Conservation (phyloP, 2,797 vertebrate species). For the Scolopax rusticola region DNA sequence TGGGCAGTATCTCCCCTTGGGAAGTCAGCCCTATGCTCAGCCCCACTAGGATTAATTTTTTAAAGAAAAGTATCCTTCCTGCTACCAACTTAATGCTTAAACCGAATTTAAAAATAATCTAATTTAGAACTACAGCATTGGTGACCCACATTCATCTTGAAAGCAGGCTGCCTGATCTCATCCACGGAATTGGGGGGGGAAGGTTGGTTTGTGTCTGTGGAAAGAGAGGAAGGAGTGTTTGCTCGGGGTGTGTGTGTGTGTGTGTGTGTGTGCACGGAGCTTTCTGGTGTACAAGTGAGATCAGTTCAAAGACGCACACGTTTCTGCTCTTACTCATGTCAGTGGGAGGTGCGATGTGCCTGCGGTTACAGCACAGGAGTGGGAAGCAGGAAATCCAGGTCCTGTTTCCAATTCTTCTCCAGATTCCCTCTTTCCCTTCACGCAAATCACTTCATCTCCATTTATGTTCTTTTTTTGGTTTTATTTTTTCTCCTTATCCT, state of each 20-base stretch:
- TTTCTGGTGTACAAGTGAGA: neutral
- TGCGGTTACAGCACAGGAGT: neutral
- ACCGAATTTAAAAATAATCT: neutral
- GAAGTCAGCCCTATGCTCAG: rapidly evolving
- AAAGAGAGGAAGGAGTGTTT: rapidly evolving
- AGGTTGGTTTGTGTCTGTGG: neutral
- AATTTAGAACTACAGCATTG: neutral
- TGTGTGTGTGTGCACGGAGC: rapidly evolving
- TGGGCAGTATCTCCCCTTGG: neutral
- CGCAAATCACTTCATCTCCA: rapidly evolving
- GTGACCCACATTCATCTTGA: neutral
- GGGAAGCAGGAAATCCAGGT: constrained; percentile 11
- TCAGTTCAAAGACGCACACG: neutral
- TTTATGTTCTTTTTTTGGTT: neutral
- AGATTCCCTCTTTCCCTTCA: neutral
- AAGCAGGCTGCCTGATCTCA: neutral
- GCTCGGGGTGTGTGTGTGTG: too few relatives aligned
- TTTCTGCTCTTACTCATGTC: neutral
- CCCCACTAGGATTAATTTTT: rapidly evolving
- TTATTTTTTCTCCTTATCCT: rapidly evolving
- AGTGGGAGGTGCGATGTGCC: neutral
- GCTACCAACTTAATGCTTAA: neutral
- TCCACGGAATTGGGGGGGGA: neutral
- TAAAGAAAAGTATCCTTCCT: neutral
- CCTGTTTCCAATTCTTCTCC: neutral